Evolutionary conservation across 2,113 vertebrate genomes (phyloP), one percentile per base, ranked within the genome.

Genomic region (Neomonachus schauinslandi): DNA sequence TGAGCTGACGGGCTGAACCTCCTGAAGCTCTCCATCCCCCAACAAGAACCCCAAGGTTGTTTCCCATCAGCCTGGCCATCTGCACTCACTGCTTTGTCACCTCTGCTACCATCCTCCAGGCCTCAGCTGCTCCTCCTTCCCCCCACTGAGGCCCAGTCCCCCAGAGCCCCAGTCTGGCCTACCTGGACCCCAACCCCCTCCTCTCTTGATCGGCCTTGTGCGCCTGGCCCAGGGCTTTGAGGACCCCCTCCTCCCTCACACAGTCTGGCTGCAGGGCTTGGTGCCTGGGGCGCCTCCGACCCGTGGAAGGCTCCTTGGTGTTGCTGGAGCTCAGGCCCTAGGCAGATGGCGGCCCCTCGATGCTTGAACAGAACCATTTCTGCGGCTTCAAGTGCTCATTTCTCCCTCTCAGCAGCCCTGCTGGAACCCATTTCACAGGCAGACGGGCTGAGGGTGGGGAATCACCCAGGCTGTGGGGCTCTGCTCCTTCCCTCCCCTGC

Each of bases 201-300:
- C 49, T 92, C 49, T 59, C 80, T 86, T 46, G 22, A 5, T 8
- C 51, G 24, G 22, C 76, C 22, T 26, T 67, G 1, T 4, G 13
- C 16, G 5, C 85, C 51, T 14, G 4, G 26, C 65, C 26, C 74
- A 76, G 42, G 24, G 33, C 26, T 49, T 26, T 2, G 1, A 57
- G n/a, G 65, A 6, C 28, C 19, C 19, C 11, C 49, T 24, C 11
- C 36, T 71, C 28, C 0, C 1, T 0, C 0, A 0, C 1, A 0
- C 0, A 0, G 18, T 33, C 49, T 22, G 24, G 63, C 63, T 5
- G 0, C 39, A 2, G 21, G n/a, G 13, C 49, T 55, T 16, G 53
- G 39, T 26, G 5, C 36, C 42, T 15, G 26, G 92, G 53, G 5
- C 71, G 2, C 16, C 42, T 18, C 21, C 0, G 3, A 22, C 22